Evolutionary conservation across 2,113 vertebrate genomes (phyloP), one percentile per base, ranked within the genome.

Genomic region (Eublepharis macularius): DNA sequence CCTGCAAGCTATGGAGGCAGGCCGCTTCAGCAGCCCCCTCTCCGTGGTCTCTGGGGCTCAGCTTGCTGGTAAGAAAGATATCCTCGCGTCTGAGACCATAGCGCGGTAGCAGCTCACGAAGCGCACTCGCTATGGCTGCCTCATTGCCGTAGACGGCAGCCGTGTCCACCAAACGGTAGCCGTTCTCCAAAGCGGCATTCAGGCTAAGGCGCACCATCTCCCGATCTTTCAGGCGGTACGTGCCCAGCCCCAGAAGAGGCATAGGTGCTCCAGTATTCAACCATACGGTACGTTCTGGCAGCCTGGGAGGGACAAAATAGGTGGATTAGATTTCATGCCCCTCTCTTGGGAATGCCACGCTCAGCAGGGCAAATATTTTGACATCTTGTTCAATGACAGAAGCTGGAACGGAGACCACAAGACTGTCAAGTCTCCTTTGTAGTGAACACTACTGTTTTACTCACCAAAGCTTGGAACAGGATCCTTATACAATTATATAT

Each of bases 211-310:
- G 80, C 2, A 96, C 92, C 0, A 90, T 87, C 72, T 97, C 94
- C 54, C 86, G 7, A 13, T 92, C 95, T 0, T 69, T 32, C 85
- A 98, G 74, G 76, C 94, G 95, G 87, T 95, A 97, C 24, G 96
- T 98, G 72, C 97, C 97, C 75, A 98, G 80, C n/a, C 97, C 97
- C 87, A 98, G 68, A 29, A 97, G 89, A 1, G 97, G 97, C 97
- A 98, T 98, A 32, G 76, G 92, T 19, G 88, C 84, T 14, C 96
- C 96, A 0, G 93, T 97, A 81, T 96, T 97, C 6, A 97, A 92
- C 45, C 80, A 76, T n/a, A 97, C 93, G 10, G 92, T 85, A 0
- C 29, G 92, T 29, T 87, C 80, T 2, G 51, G 43, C 0, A 41
- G 36, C 75, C 86, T 83, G 36, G 19, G 12, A 49, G 32, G 49